Percentiles rank a stretch among this genome's conserved stretches.
Conservation (phyloP, 2,113 vertebrate species). For the Tetraodon nigroviridis region DNA sequence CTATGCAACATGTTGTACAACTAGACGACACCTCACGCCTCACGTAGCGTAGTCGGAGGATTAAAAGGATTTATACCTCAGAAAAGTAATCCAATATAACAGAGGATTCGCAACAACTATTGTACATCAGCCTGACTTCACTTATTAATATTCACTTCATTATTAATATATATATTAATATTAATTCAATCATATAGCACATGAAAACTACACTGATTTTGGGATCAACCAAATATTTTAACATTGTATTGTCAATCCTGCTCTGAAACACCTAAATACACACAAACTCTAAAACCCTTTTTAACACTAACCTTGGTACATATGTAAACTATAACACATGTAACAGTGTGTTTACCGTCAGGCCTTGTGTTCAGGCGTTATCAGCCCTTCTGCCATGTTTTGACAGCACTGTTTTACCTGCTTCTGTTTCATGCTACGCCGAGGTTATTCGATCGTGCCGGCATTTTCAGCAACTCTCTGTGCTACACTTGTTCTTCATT, state of each 20-base stretch:
- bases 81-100: constrained; percentile 38
- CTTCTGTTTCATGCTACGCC: not conserved
- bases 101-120: constrained; percentile 39
- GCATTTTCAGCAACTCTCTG: not conserved
- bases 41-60: constrained; percentile 49
- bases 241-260: not conserved
- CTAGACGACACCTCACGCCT: constrained; percentile 35
- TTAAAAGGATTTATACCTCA: constrained; percentile 58
- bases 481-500: not conserved
- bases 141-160: too few species aligned
- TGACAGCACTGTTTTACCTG: not conserved
- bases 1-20: constrained; percentile 57
- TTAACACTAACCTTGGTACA: too few species aligned
- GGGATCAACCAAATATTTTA: too few species aligned
- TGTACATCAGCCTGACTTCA: constrained; percentile 19
- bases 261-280: too few species aligned
- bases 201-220: too few species aligned
- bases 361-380: not conserved
- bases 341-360: too few species aligned
- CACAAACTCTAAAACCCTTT: too few species aligned
- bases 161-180: too few species aligned
- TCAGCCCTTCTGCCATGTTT: not conserved
- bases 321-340: too few species aligned
- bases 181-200: too few species aligned
- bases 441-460: not conserved